Evolutionary conservation across 2,113 vertebrate genomes (phyloP), one percentile per base, ranked within the genome.

Genomic region (Austrofundulus limnaeus): DNA sequence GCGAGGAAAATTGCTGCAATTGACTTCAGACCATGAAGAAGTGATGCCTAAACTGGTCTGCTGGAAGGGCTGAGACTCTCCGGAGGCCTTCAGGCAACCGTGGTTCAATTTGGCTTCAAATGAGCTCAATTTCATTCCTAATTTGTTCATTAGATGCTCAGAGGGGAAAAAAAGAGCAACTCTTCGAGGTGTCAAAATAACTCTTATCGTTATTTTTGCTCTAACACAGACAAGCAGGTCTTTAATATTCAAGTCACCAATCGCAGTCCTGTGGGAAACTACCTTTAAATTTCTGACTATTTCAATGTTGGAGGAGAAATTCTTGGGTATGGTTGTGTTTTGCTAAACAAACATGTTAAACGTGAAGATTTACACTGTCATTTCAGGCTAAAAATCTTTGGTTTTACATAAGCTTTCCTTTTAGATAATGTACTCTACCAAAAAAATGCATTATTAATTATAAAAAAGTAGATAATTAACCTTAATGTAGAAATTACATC

Each of bases 41-140:
- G 17, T 42, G 57, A 45, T 14, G 60, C 0, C 13, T 13, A 57
- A 66, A 48, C 17, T 50, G 43, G 34, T 38, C 41, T 37, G 24
- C 58, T 16, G 23, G 4, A 43, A 52, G 63, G 63, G 55, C 37
- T 31, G 21, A 47, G 73, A 60, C 57, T 70, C 45, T 62, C 39
- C n/a, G 4, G 52, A 24, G 24, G 31, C 47, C 19, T 43, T 14
- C 5, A 34, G 25, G 42, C 41, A 72, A 61, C 73, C 28, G 6
- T 69, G 60, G 20, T 59, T 69, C 38, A 38, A 72, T 72, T 72
- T 69, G 48, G 43, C 28, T 69, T 52, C 31, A 52, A 55, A 76
- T 62, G 5, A 46, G 57, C 14, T 31, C 34, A 11, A 42, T 66
- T 55, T 39, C n/a, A 37, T 11, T 66, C 28, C 17, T 72, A 49